Evolutionary conservation across 2,797 vertebrate genomes (phyloP).

Genomic region (Arrhamphus sclerolepis): DNA sequence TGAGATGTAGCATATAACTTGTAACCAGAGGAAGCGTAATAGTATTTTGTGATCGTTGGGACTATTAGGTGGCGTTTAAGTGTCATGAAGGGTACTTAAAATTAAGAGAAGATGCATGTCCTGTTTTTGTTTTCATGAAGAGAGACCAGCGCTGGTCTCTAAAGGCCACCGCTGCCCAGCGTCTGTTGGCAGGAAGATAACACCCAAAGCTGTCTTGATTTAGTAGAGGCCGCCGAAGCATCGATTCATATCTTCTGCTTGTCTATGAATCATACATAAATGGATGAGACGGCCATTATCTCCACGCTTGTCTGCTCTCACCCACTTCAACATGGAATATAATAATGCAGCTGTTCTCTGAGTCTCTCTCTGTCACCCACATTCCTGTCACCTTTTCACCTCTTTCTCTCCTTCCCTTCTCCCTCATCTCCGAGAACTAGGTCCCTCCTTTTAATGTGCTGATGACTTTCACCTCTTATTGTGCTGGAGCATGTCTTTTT

Average conservation of each 20-base stretch:
- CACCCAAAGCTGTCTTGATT: slow-evolving; percentile 60
- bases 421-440: background rate
- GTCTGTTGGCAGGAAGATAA: slow-evolving; percentile 71
- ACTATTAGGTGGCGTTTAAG: no score
- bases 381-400: slow-evolving; percentile 26
- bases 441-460: background rate
- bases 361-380: slow-evolving; percentile 3
- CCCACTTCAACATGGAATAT: slow-evolving; percentile 55
- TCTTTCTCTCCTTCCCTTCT: background rate
- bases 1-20: no score
- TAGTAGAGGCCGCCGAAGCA: slow-evolving; percentile 66
- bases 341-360: slow-evolving; percentile 22
- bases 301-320: slow-evolving; percentile 66
- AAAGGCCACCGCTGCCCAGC: slow-evolving; percentile 55
- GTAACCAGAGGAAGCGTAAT: no score
- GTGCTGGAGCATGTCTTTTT: background rate
- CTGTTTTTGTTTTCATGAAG: no score
- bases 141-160: slow-evolving; percentile 36
- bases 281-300: slow-evolving; percentile 77
- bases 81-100: no score
- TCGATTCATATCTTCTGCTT: slow-evolving; percentile 72
- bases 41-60: no score
- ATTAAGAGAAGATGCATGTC: no score
- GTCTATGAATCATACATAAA: slow-evolving; percentile 78
- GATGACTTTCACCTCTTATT: background rate